A percentile compares a stretch with the other conserved stretches of the same genome.
Evolutionary conservation across 2,888 invertebrate species (phyloP).

Genomic region (Macrosiphum euphorbiae): DNA sequence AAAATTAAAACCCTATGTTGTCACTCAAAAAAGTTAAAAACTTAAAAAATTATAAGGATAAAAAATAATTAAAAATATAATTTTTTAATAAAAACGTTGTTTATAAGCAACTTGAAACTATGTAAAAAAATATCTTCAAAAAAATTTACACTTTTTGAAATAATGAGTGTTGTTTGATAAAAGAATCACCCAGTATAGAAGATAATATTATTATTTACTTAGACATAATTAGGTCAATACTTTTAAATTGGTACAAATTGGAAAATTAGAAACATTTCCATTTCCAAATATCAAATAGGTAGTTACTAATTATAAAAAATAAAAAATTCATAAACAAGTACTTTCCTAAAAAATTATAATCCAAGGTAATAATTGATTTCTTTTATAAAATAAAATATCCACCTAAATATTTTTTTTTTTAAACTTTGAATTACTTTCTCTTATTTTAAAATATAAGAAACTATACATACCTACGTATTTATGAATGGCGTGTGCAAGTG

Average conservation of each 20-base stretch:
- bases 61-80: too few relatives aligned
- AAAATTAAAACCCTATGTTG: too few relatives aligned
- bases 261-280: neutral
- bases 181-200: too few relatives aligned
- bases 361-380: neutral
- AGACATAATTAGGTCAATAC: neutral
- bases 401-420: neutral
- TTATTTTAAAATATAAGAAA: neutral
- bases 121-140: too few relatives aligned
- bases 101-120: too few relatives aligned
- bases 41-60: too few relatives aligned
- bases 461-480: neutral
- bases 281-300: neutral
- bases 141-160: too few relatives aligned
- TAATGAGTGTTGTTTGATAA: too few relatives aligned
- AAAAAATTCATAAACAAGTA: neutral
- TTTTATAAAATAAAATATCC: neutral
- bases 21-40: too few relatives aligned
- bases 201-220: too few relatives aligned
- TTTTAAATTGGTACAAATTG: neutral
- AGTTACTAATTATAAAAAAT: neutral
- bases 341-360: neutral
- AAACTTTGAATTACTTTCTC: neutral
- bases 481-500: neutral
- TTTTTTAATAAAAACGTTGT: too few relatives aligned